Conservation (phyloP, 1,140 invertebrate species). For the Bombus balteatus region DNA sequence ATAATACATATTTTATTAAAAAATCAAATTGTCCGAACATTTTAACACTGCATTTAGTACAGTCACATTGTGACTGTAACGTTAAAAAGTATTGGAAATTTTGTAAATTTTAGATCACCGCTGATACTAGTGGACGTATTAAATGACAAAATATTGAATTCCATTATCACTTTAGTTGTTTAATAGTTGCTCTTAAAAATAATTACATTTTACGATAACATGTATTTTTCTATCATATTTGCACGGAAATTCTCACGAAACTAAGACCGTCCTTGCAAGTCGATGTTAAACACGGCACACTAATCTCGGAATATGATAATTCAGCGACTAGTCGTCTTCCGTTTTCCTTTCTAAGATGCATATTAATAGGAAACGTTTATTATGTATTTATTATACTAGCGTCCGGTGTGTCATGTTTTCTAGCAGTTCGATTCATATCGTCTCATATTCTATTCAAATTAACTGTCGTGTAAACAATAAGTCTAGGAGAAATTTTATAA, state of each 20-base stretch:
- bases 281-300: neutral
- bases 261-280: neutral
- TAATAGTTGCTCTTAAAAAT: neutral
- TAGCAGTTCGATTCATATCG: neutral
- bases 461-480: neutral
- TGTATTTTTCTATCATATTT: neutral
- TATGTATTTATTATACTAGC: neutral
- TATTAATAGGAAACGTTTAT: neutral
- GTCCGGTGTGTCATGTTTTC: neutral
- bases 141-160: neutral
- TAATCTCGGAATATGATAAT: slow-evolving; percentile 6
- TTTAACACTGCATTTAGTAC: neutral
- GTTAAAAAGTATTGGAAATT: neutral
- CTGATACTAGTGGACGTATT: neutral
- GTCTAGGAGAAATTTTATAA: no score
- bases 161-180: neutral
- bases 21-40: neutral
- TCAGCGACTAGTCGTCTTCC: neutral
- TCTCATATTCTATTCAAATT: neutral
- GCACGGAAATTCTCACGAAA: neutral
- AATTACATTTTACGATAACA: neutral
- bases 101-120: neutral
- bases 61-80: neutral
- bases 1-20: neutral
- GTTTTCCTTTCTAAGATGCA: neutral